These are phyloP conservation scores for Torymus aiolomorphi DNA, from an alignment of 2,888 invertebrate species.

Conservation along the genomic window DNA sequence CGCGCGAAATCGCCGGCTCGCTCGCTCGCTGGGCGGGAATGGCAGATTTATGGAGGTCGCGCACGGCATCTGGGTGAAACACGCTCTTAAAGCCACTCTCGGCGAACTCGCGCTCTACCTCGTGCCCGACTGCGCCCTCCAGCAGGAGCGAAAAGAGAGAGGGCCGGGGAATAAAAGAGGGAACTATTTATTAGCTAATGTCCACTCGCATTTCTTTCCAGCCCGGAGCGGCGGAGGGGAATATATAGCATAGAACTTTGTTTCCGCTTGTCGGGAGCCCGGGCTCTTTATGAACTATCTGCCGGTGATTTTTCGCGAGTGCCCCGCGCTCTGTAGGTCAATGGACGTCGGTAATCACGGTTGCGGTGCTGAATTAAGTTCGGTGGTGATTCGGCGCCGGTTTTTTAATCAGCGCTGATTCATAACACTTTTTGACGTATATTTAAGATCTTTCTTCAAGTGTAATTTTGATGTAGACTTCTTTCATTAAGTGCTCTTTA, in stretches of 20 bases:
- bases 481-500: no score
- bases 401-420: no score
- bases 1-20: slow-evolving; percentile 66
- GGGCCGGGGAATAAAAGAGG: slow-evolving; percentile 6
- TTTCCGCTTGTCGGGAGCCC: neutral
- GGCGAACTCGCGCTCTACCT: slow-evolving; percentile 20
- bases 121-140: neutral
- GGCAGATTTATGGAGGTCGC: slow-evolving; percentile 70
- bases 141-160: neutral
- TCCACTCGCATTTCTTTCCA: slow-evolving; percentile 20
- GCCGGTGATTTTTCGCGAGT: no score
- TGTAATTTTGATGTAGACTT: no score
- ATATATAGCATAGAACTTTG: slow-evolving; percentile 1
- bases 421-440: no score
- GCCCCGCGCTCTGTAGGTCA: no score
- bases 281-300: neutral
- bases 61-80: slow-evolving; percentile 71
- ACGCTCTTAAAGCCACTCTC: slow-evolving; percentile 64
- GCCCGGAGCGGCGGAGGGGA: neutral
- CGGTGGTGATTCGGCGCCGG: no score
- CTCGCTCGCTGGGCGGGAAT: slow-evolving; percentile 66
- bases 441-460: no score
- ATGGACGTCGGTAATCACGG: no score
- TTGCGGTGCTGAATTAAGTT: no score
- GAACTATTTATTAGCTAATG: slow-evolving; percentile 49